Base-by-base conservation (phyloP, 2,888 invertebrate species). In the Argynnis bischoffii region DNA sequence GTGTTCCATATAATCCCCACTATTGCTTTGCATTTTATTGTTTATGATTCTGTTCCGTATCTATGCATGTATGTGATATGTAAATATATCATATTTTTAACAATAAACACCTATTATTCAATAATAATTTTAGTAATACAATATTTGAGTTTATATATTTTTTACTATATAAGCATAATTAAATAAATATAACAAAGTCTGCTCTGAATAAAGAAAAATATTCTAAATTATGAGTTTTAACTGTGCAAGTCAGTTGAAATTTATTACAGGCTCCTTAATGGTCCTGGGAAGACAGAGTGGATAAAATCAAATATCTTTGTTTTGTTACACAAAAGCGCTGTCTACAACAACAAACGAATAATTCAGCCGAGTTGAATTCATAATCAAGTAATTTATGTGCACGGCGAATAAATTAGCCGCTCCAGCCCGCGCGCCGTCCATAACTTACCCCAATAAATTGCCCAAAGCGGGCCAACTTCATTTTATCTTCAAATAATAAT, bases 331-430 rank as follows among this genome's bases (percentile, higher is more conserved):
- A 88, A 89, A 88, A 89, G 88, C 87, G 84, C 81, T 84, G 87
- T 85, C 87, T 85, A 86, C 85, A 88, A 89, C 89, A 90, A 89
- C 89, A 90, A 86, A 89, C 88, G 90, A 89, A 90, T 90, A 91
- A 87, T 87, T 87, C 88, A 87, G 88, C 89, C 87, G 84, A 91
- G 89, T 89, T 88, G 90, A 90, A 92, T 92, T 92, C 92, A 92
- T 92, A 92, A 92, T 92, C 91, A 91, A 92, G 91, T 92, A 92
- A 92, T 92, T 92, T 92, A 92, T 92, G 92, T 92, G 92, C 90
- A 92, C 91, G 92, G 90, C 89, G 92, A 90, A 92, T 92, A 92
- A 92, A 92, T 92, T 92, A 91, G 91, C 88, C 87, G 87, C 88
- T 82, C 86, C 84, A 87, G 88, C 86, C 90, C 87, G 89, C 89